phyloP scores from a whole-genome alignment of 1,140 invertebrate species.

The Halesus radiatus region DNA sequence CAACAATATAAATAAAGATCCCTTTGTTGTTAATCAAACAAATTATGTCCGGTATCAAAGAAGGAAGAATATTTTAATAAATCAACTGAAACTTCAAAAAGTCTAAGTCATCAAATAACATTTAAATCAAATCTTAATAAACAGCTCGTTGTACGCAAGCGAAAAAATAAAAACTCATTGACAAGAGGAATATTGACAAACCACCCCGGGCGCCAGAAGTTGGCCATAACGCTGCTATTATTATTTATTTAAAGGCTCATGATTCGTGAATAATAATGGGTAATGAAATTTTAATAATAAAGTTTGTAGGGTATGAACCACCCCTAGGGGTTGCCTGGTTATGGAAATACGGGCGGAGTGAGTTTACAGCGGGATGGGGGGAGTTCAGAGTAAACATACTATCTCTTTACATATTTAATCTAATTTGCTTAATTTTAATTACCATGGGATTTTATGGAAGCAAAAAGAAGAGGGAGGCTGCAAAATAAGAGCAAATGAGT shows the following conservation, averaged over 20 bases:
- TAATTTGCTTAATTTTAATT: conserved; percentile 31
- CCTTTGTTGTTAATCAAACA: too few species aligned
- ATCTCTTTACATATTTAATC: conserved; percentile 32
- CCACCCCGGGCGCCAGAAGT: neutral
- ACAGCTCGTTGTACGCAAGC: too few species aligned
- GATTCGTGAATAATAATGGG: conserved; percentile 54
- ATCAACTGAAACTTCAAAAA: too few species aligned
- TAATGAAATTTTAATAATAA: conserved; percentile 56
- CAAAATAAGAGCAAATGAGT: neutral
- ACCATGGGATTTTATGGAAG: conserved; percentile 7
- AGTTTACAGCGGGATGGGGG: neutral
- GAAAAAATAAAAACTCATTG: too few species aligned
- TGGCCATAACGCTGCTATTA: conserved; percentile 14
- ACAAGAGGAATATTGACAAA: too few species aligned
- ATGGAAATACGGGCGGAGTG: neutral
- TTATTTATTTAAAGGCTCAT: conserved; percentile 49
- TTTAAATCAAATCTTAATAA: too few species aligned
- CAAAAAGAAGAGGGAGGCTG: neutral
- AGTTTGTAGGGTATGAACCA: conserved; percentile 43
- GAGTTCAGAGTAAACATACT: conserved; percentile 12
- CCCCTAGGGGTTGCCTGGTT: conserved; percentile 8
- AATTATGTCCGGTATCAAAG: too few species aligned
- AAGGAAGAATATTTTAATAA: too few species aligned
- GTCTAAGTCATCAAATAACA: too few species aligned
- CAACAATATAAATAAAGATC: too few species aligned